Base-by-base conservation (phyloP, 2,797 vertebrate species). In the Lagocephalus sceleratus region DNA sequence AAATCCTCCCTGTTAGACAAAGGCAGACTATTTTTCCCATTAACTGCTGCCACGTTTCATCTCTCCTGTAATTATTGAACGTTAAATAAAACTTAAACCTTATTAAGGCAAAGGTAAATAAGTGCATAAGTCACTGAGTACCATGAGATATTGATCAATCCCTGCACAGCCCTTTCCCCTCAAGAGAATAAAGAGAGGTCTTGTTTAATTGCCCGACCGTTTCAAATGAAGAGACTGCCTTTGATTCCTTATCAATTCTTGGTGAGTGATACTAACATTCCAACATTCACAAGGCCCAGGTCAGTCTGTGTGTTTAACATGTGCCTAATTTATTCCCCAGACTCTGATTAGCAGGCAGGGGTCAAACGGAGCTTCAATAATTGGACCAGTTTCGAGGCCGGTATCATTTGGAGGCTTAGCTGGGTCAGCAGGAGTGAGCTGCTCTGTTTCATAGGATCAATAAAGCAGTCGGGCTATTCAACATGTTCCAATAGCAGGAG, bases 301-400 rank as follows among this genome's bases (percentile, higher is more conserved):
- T 45, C 66, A 57, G 52, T 53, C 52, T 57, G 44, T 76, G 65
- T 70, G 62, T 81, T 74, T 87, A 75, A 77, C 54, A 73, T 66
- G 54, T 38, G 72, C 51, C 77, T 75, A 73, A 87, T 87, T 74
- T 82, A 76, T 79, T 55, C 81, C 73, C 68, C 19, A 41, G 60
- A 54, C 70, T 80, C 60, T 78, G 81, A 77, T 85, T 76, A 87
- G 71, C 74, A 77, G 73, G 76, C 62, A 57, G 58, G 64, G 77
- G 76, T 76, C 70, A 83, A 81, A 85, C 47, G 57, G 62, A 81
- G 64, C 54, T 71, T 44, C 41, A 77, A 78, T 79, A 79, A 86
- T 86, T 82, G 63, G 65, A 68, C 42, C 44, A 5, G 52, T 64
- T 78, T 79, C 55, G 54, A 54, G 53, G 32, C 50, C 12, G 2